Evolutionary conservation across 2,113 vertebrate genomes (phyloP).

Genomic region (Orycteropus afer): DNA sequence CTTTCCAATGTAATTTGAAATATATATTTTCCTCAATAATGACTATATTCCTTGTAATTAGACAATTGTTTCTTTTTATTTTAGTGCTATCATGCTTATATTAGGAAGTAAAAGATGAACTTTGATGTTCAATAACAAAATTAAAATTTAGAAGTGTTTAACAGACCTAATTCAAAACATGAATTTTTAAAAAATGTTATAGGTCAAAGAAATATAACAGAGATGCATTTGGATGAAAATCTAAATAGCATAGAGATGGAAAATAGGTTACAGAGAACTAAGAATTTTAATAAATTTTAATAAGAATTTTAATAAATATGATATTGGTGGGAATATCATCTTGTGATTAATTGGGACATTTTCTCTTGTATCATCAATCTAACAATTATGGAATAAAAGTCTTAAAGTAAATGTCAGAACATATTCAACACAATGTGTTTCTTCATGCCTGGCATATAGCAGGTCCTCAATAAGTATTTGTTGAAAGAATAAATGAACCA

Average conservation of each 20-base stretch:
- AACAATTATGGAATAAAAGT: not conserved
- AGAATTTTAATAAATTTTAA: constrained; percentile 24
- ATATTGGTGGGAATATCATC: no score
- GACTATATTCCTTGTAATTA: constrained; percentile 10
- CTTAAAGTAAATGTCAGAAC: constrained; percentile 38
- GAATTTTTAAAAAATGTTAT: not conserved
- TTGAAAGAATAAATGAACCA: constrained; percentile 72
- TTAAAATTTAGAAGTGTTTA: constrained; percentile 3
- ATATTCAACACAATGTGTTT: constrained; percentile 43
- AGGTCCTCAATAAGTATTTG: constrained; percentile 77
- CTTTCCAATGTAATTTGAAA: constrained; percentile 27
- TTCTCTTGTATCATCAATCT: constrained; percentile 24
- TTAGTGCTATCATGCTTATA: constrained; percentile 1
- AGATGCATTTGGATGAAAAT: not conserved
- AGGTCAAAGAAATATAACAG: not conserved
- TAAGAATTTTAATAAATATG: not conserved
- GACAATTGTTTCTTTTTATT: not conserved
- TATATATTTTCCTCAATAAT: not conserved
- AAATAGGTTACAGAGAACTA: not conserved
- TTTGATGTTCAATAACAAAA: constrained; percentile 24
- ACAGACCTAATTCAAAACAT: not conserved
- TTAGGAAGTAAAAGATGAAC: constrained; percentile 12
- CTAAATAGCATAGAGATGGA: not conserved
- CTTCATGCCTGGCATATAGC: constrained; percentile 73
- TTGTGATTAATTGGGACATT: constrained; percentile 25